phyloP scores from a whole-genome alignment of 2,113 vertebrate genomes.

The Paramormyrops kingsleyae region DNA sequence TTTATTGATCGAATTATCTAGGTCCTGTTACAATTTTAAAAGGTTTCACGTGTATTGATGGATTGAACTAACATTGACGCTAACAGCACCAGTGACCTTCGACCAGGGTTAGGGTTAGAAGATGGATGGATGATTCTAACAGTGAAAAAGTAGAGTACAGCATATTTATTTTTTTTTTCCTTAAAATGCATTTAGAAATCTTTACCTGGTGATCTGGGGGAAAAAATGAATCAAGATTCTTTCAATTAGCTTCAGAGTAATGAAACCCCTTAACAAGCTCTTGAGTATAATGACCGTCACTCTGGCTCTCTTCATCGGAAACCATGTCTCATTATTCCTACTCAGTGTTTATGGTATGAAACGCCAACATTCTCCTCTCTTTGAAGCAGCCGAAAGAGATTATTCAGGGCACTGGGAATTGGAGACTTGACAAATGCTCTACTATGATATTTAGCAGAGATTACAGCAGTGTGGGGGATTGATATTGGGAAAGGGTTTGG shows the following conservation, averaged over 20 bases:
- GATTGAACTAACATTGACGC: neutral
- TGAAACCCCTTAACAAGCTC: constrained; percentile 27
- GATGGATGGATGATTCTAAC: neutral
- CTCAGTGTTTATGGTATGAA: constrained; percentile 29
- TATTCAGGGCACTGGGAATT: neutral
- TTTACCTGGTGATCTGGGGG: neutral
- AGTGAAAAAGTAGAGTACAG: neutral
- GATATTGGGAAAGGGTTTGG: neutral
- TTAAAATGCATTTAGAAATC: neutral
- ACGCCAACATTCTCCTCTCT: constrained; percentile 26
- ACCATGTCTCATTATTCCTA: constrained; percentile 31
- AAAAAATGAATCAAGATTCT: neutral
- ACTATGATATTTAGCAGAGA: neutral
- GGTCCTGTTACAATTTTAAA: neutral
- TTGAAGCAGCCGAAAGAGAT: constrained; percentile 11
- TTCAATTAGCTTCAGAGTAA: neutral
- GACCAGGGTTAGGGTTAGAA: neutral
- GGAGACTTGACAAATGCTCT: neutral
- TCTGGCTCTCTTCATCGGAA: constrained; percentile 29
- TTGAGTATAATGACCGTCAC: constrained; percentile 44
- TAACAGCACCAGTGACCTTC: neutral
- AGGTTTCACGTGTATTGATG: neutral
- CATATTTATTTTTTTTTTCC: neutral
- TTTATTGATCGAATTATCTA: neutral
- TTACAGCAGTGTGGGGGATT: neutral